These are phyloP conservation scores for Heliangelus exortis DNA, from an alignment of 2,797 vertebrate species.

Conservation along the genomic window DNA sequence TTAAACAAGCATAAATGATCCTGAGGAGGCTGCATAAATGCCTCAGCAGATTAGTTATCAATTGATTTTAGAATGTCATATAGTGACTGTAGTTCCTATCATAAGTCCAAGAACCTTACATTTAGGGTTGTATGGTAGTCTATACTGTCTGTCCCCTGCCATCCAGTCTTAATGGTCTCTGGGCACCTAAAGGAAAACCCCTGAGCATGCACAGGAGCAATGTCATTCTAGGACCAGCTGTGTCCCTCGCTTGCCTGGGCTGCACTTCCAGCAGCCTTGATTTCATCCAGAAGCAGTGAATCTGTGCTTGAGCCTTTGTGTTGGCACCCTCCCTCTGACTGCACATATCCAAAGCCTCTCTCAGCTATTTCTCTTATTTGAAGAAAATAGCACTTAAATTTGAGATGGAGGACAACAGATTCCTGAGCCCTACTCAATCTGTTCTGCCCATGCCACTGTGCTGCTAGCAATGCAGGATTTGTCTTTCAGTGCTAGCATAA, in stretches of 20 bases:
- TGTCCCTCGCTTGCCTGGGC: background rate
- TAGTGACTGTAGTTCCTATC: background rate
- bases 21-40: background rate
- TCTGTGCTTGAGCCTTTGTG: background rate
- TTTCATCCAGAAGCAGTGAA: background rate
- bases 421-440: background rate
- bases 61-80: background rate
- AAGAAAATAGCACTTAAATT: background rate
- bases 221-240: background rate
- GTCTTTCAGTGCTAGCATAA: background rate
- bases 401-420: background rate
- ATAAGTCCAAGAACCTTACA: background rate
- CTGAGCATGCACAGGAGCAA: background rate
- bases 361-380: background rate
- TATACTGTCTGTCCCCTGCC: background rate
- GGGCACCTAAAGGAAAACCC: background rate
- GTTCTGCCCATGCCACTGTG: background rate
- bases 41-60: background rate
- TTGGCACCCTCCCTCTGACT: background rate
- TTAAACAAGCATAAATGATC: background rate
- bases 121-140: background rate
- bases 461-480: background rate
- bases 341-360: background rate
- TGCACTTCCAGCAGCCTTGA: background rate
- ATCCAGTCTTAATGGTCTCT: background rate